phyloP scores from a whole-genome alignment of 2,113 vertebrate species.

The Zingel zingel region DNA sequence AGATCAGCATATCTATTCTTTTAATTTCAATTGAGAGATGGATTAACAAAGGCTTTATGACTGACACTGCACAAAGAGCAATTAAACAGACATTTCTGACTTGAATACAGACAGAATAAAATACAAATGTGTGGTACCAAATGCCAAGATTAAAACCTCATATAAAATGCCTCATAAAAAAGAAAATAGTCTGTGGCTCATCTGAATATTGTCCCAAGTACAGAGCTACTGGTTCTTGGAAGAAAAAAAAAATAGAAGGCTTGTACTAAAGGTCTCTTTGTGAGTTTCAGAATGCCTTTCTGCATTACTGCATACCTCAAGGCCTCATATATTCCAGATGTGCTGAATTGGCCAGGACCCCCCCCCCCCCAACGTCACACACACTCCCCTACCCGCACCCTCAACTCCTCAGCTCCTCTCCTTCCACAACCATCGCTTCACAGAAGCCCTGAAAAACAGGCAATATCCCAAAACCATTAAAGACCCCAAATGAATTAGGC shows the following conservation, averaged over 20 bases:
- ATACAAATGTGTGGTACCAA: constrained; percentile 18
- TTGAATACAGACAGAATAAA: constrained; percentile 23
- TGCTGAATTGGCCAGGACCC: constrained; percentile 81
- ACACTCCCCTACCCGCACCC: constrained; percentile 11
- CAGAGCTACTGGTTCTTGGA: constrained; percentile 79
- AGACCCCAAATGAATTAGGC: constrained; percentile 63
- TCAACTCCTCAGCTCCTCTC: constrained; percentile 46
- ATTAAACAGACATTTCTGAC: constrained; percentile 23
- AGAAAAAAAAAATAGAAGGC: constrained; percentile 46
- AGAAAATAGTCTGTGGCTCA: constrained; percentile 72
- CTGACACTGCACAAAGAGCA: constrained; percentile 1
- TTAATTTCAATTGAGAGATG: not conserved
- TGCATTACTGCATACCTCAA: constrained; percentile 87
- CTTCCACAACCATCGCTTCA: constrained; percentile 60
- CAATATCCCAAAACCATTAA: constrained; percentile 78
- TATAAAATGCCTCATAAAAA: constrained; percentile 75
- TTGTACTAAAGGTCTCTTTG: constrained; percentile 84
- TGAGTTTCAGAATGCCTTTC: constrained; percentile 84
- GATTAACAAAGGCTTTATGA: not conserved
- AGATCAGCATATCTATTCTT: not conserved
- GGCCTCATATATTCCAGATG: constrained; percentile 89
- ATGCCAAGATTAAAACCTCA: constrained; percentile 52
- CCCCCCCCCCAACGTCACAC: constrained; percentile 18
- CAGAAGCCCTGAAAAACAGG: constrained; percentile 77
- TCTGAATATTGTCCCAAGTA: constrained; percentile 75